Evolutionary conservation across 2,113 vertebrate species (phyloP).

Genomic region (Speoplatyrhinus poulsoni): DNA sequence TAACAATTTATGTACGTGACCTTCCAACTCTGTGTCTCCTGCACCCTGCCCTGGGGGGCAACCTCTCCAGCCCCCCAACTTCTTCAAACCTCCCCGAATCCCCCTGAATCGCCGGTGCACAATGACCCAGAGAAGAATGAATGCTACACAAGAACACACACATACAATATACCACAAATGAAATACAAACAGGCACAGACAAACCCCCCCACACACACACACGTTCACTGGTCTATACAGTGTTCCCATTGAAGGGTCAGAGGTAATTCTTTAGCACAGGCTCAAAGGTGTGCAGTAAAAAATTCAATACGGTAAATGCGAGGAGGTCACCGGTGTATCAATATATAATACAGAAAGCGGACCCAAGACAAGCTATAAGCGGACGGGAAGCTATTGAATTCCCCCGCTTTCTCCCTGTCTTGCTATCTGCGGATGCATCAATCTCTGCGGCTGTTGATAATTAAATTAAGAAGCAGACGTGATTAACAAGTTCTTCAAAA

Average conservation of each 20-base stretch:
- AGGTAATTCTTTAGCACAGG: slow-evolving; percentile 82
- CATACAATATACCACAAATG: not conserved
- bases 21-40: slow-evolving; percentile 70
- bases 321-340: slow-evolving; percentile 75
- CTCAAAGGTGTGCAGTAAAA: slow-evolving; percentile 89
- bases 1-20: slow-evolving; percentile 77
- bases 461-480: slow-evolving; percentile 73
- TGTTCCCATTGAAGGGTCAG: slow-evolving; percentile 83
- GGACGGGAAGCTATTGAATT: slow-evolving; percentile 78
- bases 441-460: slow-evolving; percentile 77
- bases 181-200: not conserved
- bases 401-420: slow-evolving; percentile 59
- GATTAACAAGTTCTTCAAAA: slow-evolving; percentile 78
- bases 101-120: slow-evolving; percentile 60
- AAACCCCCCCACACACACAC: slow-evolving; percentile 17
- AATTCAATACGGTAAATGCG: slow-evolving; percentile 84
- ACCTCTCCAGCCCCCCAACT: slow-evolving; percentile 58
- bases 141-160: slow-evolving; percentile 12
- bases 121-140: slow-evolving; percentile 45
- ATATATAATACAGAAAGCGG: slow-evolving; percentile 82
- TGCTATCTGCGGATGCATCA: slow-evolving; percentile 67
- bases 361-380: slow-evolving; percentile 87
- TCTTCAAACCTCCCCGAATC: slow-evolving; percentile 61
- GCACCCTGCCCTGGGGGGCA: slow-evolving; percentile 55
- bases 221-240: slow-evolving; percentile 2